Percentiles rank a stretch among this genome's conserved stretches.
Conservation (phyloP, 2,113 vertebrate species). For the Daphoenositta chrysoptera region DNA sequence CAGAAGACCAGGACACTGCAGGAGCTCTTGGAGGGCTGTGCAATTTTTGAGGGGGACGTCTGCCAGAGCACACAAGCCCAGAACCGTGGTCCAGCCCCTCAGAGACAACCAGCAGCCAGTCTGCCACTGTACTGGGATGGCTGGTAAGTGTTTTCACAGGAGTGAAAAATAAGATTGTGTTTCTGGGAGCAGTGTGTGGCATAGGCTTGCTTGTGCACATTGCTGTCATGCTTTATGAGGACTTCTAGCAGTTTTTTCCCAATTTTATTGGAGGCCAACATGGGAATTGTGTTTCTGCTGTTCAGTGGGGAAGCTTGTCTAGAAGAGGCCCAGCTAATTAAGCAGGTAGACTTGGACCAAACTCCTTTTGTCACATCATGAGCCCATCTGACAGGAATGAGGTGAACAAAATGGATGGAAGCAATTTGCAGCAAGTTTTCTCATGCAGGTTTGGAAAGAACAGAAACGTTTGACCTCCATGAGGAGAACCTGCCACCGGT, state of each 20-base stretch:
- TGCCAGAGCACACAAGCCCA: background rate
- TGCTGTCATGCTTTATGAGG: background rate
- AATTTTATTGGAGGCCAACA: background rate
- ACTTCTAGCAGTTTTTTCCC: background rate
- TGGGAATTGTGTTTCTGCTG: background rate
- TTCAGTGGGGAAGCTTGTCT: background rate
- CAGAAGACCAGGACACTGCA: background rate
- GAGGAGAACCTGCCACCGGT: background rate
- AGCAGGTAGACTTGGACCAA: background rate
- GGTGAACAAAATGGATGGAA: background rate
- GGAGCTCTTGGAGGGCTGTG: background rate
- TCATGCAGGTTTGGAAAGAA: background rate
- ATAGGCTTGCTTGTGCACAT: rapidly evolving
- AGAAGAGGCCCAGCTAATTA: background rate
- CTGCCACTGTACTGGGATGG: background rate
- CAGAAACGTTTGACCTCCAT: background rate
- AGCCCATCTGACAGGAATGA: background rate
- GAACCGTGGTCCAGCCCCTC: background rate
- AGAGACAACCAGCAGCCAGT: background rate
- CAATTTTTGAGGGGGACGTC: background rate
- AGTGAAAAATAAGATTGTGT: background rate
- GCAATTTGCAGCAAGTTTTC: background rate
- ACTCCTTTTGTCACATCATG: rapidly evolving
- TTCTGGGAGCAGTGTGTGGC: background rate
- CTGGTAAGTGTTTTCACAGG: background rate